Base-by-base conservation (phyloP, 1,140 invertebrate genomes). In the Caenorhabditis brenneri region DNA sequence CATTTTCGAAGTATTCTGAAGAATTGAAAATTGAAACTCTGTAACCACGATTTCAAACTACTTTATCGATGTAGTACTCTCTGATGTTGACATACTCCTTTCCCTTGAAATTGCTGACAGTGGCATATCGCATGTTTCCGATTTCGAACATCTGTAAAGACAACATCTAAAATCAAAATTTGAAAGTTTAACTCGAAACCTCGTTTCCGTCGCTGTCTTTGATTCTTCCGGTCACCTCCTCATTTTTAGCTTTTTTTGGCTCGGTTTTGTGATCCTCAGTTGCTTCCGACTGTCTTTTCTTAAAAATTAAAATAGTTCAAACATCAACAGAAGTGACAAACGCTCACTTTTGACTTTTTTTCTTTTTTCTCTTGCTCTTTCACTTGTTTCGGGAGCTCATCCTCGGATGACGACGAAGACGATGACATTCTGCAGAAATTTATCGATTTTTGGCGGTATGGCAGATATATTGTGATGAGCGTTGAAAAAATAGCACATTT, bases 31-130 rank as follows among this genome's bases (percentile, higher is more conserved):
- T 10, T 31, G 9, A 10, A 48, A 16, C 4, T 9, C 36, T 5
- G 1, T 29, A 24, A 31, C 4, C 5, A 5, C 22, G 15, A 15
- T 80, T 27, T 15, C 19, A 33, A 6, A 0, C 84, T 82, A n/a
- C n/a, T n/a, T 84, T 85, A 48, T 93, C 91, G 91, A 94, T 92
- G 88, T 96, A 96, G 91, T 93, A 95, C 88, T 96, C 95, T 87
- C 96, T 93, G 78, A 97, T 95, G 89, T 96, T 94, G 24, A 96
- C 93, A 89, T 94, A 94, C 42, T 93, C 92, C 92, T 94, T 95
- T 0, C 95, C 95, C 86, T 94, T 94, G 88, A 96, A 97, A 86
- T 95, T 94, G 80, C 94, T 93, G 19, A 96, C 93, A 88, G 93
- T 94, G 0, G 95, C 93, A 87, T 92, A 93, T 36, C 93, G 91